phyloP scores from a whole-genome alignment of 2,888 invertebrate genomes.

The Cephonodes hylas region DNA sequence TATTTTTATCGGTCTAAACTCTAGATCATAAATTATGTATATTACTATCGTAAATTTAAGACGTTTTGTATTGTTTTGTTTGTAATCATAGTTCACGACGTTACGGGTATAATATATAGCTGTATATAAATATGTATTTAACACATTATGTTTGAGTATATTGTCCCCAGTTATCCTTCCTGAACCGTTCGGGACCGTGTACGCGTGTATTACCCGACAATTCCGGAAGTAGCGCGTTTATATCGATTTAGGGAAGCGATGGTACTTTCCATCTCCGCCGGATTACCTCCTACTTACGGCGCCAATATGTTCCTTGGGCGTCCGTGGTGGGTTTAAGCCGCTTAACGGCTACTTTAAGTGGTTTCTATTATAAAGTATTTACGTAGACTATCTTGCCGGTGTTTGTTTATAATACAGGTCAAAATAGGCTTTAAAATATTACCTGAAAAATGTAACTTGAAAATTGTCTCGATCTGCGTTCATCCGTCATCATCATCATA shows the following conservation, averaged over 20 bases:
- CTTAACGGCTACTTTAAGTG: background rate
- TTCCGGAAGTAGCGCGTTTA: slow-evolving; percentile 28
- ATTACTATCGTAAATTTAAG: too few species aligned
- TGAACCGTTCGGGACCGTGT: background rate
- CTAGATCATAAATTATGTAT: too few species aligned
- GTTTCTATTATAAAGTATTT: background rate
- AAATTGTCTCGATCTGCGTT: too few species aligned
- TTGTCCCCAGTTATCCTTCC: too few species aligned
- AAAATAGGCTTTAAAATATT: too few species aligned
- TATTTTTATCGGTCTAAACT: too few species aligned
- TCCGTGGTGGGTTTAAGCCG: background rate
- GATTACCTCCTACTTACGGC: slow-evolving; percentile 16
- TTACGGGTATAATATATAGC: too few species aligned
- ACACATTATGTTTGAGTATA: too few species aligned
- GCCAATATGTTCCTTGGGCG: background rate
- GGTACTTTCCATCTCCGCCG: slow-evolving; percentile 29
- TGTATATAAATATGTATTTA: too few species aligned
- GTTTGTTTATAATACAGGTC: background rate
- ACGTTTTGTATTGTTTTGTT: too few species aligned
- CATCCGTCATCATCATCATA: background rate
- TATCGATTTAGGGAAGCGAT: slow-evolving; percentile 20
- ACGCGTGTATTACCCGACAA: slow-evolving; percentile 20
- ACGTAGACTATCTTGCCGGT: background rate
- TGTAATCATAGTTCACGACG: too few species aligned
- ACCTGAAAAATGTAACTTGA: too few species aligned